These are phyloP conservation scores for Fulica atra DNA, from an alignment of 2,113 vertebrate genomes.

Conservation along the genomic window DNA sequence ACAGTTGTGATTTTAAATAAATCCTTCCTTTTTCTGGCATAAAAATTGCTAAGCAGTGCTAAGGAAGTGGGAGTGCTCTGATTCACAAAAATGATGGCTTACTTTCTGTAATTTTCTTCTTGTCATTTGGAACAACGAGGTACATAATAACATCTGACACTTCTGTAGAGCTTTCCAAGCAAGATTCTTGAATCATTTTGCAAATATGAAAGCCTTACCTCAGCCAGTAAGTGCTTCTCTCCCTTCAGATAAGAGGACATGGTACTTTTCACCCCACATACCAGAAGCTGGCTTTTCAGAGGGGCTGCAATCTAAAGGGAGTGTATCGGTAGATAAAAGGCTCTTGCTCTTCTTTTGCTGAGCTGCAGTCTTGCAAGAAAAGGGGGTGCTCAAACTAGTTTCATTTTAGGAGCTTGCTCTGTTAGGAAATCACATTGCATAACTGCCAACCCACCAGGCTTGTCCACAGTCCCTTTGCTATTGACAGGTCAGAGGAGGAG, in stretches of 20 bases:
- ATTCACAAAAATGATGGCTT: constrained; percentile 64
- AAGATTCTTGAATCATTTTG: constrained; percentile 20
- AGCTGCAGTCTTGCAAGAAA: background rate
- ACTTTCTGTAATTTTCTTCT: constrained; percentile 57
- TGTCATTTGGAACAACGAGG: constrained; percentile 55
- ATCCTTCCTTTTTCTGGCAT: constrained; percentile 53
- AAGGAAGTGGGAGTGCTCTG: constrained; percentile 57
- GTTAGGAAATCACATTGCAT: background rate
- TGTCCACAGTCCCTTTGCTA: background rate
- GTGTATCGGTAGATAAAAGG: background rate
- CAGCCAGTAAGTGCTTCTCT: background rate
- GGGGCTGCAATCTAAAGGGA: background rate
- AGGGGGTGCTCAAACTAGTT: background rate
- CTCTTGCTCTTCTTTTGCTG: background rate
- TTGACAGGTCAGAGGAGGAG: background rate
- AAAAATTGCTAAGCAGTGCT: constrained; percentile 57
- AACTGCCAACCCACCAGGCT: background rate
- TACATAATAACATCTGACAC: constrained; percentile 65
- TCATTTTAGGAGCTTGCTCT: background rate
- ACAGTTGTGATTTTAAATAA: constrained; percentile 62
- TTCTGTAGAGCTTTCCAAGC: constrained; percentile 46
- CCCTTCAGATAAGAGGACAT: background rate
- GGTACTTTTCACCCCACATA: background rate
- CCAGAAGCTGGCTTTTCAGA: background rate
- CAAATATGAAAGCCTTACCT: constrained; percentile 21